phyloP scores from a whole-genome alignment of 2,888 invertebrate genomes.

The Philaethria dido region DNA sequence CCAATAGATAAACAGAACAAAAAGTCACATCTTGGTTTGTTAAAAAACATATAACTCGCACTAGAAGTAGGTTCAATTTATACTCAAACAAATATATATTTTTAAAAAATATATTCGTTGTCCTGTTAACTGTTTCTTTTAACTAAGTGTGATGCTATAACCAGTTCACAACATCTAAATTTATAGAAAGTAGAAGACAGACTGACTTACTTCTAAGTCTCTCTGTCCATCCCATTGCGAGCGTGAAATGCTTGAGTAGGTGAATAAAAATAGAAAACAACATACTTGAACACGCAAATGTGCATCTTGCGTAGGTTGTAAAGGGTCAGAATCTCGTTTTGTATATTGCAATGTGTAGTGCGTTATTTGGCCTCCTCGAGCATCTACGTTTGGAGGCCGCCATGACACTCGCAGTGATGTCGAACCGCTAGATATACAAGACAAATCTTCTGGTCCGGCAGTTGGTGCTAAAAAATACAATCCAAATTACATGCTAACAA shows the following conservation, averaged over 20 bases:
- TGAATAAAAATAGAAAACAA: not conserved
- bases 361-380: constrained; percentile 86
- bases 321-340: constrained; percentile 69
- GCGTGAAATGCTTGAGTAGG: not conserved
- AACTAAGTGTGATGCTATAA: too few species aligned
- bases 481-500: not conserved
- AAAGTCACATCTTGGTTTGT: too few species aligned
- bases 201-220: too few species aligned
- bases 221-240: too few species aligned
- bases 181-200: too few species aligned
- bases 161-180: too few species aligned
- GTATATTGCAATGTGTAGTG: constrained; percentile 78
- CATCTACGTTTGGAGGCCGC: constrained; percentile 86
- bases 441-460: constrained; percentile 88
- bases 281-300: constrained; percentile 72
- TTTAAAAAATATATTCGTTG: too few species aligned
- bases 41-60: too few species aligned
- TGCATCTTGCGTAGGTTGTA: constrained; percentile 70
- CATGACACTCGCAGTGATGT: constrained; percentile 91
- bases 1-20: too few species aligned
- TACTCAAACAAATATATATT: too few species aligned
- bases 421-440: constrained; percentile 89
- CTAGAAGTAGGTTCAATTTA: too few species aligned
- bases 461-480: constrained; percentile 85
- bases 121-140: too few species aligned